Evolutionary conservation across 2,888 invertebrate genomes (phyloP), one percentile per base, ranked within the genome.

Genomic region (Chrysolina haemoptera): DNA sequence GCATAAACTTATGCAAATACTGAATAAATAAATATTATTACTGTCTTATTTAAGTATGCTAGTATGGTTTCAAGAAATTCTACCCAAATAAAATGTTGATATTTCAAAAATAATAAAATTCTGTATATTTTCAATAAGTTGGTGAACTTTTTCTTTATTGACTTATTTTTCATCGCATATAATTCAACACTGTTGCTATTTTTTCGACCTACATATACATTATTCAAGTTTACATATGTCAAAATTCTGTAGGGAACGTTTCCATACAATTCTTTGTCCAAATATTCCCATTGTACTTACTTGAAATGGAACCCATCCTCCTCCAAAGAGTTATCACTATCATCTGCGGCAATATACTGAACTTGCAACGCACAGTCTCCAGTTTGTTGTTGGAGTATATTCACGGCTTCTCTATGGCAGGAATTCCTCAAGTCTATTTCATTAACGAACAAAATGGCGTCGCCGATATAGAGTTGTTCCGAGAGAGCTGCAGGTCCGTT

Each of bases 391-490:
- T 94, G 94, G 75, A 96, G 88, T 73, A 95, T 92, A 79, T 93
- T 91, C 6, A 96, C 96, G 6, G 96, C 96, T 83, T 96, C 95
- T 77, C 92, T 91, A 87, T 96, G 96, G 83, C 94, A 94, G 48
- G 93, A 92, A 88, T 94, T 93, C 70, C 93, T 90, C 81, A 96
- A 90, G 86, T 95, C 95, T 67, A 92, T 90, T 73, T 94, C 93
- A 86, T 96, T 95, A 76, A 95, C 95, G 78, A 92, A 92, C 43
- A 96, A 89, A 80, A 96, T 95, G 35, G 96, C 95, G 88, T 96
- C 96, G 0, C 96, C 96, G 20, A 96, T 94, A 87, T 92, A 95
- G 50, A 96, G 89, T 75, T 92, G 91, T 48, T 92, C 92, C 73
- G 93, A 93, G 78, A 93, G 88, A 75, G 94, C 93, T 59, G 95